A percentile compares a stretch with the other conserved stretches of the same genome.
Conservation (phyloP, 1,140 invertebrate genomes). For the Brachionus koreanus region DNA sequence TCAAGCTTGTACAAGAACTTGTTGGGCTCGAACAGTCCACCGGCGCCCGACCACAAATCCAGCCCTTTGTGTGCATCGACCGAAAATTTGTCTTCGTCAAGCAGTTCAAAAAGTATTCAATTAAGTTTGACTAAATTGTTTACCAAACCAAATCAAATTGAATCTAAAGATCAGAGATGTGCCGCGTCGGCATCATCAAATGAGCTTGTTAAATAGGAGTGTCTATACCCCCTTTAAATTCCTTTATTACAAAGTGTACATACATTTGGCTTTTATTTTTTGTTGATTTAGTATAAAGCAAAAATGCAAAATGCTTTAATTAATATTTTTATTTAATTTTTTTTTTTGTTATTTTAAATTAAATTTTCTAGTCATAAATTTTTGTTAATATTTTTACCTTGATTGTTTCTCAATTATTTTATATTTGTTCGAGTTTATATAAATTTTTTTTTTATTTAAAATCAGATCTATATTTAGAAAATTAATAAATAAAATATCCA, state of each 20-base stretch:
- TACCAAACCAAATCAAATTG: neutral
- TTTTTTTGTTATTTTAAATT: neutral
- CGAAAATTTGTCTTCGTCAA: constrained; percentile 6
- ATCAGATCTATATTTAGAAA: no score
- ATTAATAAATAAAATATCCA: no score
- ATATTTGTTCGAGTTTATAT: neutral
- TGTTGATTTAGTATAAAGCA: neutral
- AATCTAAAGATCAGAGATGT: neutral
- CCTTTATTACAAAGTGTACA: neutral
- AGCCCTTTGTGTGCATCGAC: neutral
- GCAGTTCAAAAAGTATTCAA: constrained; percentile 2
- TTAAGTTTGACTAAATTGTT: neutral
- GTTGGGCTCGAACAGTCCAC: constrained; percentile 48
- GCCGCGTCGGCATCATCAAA: neutral
- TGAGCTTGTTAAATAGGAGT: neutral
- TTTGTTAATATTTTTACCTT: no score
- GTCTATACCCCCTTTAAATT: neutral
- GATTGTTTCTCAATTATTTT: neutral
- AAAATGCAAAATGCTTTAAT: neutral
- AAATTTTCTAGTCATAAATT: neutral
- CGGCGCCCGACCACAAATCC: neutral
- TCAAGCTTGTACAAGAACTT: constrained; percentile 61
- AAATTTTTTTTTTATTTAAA: neutral
- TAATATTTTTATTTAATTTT: neutral
- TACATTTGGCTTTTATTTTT: neutral